Conservation (phyloP, 1,140 invertebrate genomes). For the Drosophila kanapiae region DNA sequence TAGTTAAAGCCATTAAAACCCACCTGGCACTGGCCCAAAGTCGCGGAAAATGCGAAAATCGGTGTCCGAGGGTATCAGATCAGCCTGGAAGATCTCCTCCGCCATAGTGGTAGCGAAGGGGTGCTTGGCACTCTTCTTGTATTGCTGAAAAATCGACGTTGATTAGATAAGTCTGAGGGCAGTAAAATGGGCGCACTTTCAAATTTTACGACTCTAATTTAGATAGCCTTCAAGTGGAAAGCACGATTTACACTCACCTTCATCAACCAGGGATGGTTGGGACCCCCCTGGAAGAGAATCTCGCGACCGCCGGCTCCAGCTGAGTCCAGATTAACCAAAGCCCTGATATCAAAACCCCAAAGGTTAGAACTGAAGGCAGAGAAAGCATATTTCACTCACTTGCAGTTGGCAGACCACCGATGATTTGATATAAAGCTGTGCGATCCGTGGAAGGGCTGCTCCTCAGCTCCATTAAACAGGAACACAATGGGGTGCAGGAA, state of each 20-base stretch:
- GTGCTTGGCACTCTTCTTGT: conserved; percentile 92
- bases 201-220: conserved; percentile 12
- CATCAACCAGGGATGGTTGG: conserved; percentile 95
- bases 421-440: conserved; percentile 98
- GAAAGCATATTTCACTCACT: conserved; percentile 41
- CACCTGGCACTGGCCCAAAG: conserved; percentile 89
- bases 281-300: conserved; percentile 97
- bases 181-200: conserved; percentile 13
- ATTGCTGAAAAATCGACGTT: conserved; percentile 87
- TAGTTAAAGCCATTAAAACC: conserved; percentile 26
- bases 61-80: conserved; percentile 94
- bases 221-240: conserved; percentile 31
- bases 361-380: not conserved
- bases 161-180: conserved; percentile 18
- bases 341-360: conserved; percentile 84
- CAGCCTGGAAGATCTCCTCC: conserved; percentile 95
- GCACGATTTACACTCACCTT: conserved; percentile 86
- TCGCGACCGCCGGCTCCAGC: conserved; percentile 97
- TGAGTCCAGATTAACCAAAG: conserved; percentile 97
- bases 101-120: conserved; percentile 93
- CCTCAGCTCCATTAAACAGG: conserved; percentile 96
- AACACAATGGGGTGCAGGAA: conserved; percentile 91
- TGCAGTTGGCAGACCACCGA: conserved; percentile 86
- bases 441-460: conserved; percentile 92
- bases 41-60: conserved; percentile 95